Evolutionary conservation across 2,888 invertebrate genomes (phyloP).

Genomic region (Epistrophe eligans): DNA sequence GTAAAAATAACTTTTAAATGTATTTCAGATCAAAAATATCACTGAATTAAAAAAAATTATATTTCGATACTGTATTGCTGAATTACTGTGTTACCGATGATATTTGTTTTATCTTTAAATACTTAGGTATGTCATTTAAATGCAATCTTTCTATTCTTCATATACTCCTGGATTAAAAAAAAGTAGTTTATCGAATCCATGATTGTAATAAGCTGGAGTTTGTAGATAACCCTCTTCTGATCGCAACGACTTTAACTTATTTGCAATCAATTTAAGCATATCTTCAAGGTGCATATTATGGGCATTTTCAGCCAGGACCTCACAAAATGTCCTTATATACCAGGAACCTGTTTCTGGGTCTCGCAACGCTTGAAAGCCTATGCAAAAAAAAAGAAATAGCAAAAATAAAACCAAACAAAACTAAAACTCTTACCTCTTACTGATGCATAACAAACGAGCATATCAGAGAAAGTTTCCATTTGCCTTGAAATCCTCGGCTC

Average conservation of each 20-base stretch:
- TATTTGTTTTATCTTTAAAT: conserved; percentile 6
- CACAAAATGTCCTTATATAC: conserved; percentile 89
- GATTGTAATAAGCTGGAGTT: conserved; percentile 87
- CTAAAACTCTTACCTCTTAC: conserved; percentile 84
- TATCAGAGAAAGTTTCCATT: conserved; percentile 85
- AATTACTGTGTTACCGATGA: background rate
- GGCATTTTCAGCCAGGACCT: conserved; percentile 87
- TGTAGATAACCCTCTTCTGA: conserved; percentile 84
- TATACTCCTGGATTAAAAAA: conserved; percentile 88
- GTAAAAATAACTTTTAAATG: too few relatives aligned
- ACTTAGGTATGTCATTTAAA: background rate
- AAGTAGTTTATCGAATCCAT: conserved; percentile 88
- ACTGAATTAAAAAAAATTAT: too few relatives aligned
- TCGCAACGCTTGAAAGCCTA: conserved; percentile 84
- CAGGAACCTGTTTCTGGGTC: conserved; percentile 87
- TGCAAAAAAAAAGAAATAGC: conserved; percentile 21
- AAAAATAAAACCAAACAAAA: conserved; percentile 1
- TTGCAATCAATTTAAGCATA: conserved; percentile 87
- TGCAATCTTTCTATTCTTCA: conserved; percentile 47
- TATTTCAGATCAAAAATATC: too few relatives aligned
- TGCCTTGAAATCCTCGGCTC: conserved; percentile 43
- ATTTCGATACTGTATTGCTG: too few relatives aligned
- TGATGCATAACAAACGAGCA: conserved; percentile 88
- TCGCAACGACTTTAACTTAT: conserved; percentile 83
- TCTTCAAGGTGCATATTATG: conserved; percentile 87